A percentile compares a stretch with the other conserved stretches of the same genome.
Conservation (phyloP, 2,888 invertebrate species). For the Carabus problematicus region DNA sequence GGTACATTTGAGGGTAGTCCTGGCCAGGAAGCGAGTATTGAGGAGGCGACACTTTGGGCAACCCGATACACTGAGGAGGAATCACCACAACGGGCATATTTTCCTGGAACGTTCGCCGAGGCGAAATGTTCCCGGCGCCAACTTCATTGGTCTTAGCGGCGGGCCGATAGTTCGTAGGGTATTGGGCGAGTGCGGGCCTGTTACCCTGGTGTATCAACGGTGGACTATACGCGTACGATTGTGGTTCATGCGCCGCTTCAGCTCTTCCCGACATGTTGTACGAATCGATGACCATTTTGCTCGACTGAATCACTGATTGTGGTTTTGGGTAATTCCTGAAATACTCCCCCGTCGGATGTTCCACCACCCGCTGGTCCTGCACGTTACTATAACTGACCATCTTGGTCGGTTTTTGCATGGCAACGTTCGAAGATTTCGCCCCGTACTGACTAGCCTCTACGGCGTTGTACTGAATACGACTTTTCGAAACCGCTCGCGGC, state of each 20-base stretch:
- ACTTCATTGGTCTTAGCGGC: conserved; percentile 24
- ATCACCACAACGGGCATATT: conserved; percentile 34
- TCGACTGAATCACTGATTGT: conserved; percentile 16
- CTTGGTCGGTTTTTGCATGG: conserved; percentile 23
- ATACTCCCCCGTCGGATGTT: conserved; percentile 18
- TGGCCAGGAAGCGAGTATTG: conserved; percentile 22
- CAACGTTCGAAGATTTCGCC: conserved; percentile 4
- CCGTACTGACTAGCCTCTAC: conserved; percentile 23
- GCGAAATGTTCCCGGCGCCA: conserved; percentile 32
- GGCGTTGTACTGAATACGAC: conserved; percentile 12
- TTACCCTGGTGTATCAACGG: conserved; percentile 16
- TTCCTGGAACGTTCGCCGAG: conserved; percentile 38
- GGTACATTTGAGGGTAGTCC: conserved; percentile 19
- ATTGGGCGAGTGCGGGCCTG: conserved; percentile 16
- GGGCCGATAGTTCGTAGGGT: conserved; percentile 4
- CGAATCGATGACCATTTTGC: conserved; percentile 17
- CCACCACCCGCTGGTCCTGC: conserved; percentile 5
- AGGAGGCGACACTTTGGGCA: conserved; percentile 15
- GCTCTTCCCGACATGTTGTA: background rate
- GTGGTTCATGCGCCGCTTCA: conserved; percentile 13
- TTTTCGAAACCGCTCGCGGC: conserved; percentile 17
- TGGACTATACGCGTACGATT: conserved; percentile 22
- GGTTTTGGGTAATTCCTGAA: conserved; percentile 9
- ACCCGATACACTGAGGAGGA: conserved; percentile 21
- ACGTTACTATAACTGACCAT: conserved; percentile 4